Evolutionary conservation across 2,113 vertebrate genomes (phyloP).

Genomic region (Gobio gobio): DNA sequence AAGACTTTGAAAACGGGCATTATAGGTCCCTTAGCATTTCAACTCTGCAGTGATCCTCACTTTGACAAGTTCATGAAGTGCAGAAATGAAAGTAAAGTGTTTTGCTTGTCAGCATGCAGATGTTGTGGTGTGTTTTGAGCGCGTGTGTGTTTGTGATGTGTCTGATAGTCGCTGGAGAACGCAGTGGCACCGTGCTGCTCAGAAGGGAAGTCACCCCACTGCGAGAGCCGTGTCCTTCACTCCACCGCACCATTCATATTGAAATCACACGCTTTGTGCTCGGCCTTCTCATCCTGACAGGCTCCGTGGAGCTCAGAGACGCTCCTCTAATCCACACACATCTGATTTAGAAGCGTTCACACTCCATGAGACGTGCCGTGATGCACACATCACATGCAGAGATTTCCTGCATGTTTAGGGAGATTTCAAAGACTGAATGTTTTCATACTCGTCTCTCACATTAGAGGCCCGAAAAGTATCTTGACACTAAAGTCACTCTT

Average conservation of each 20-base stretch:
- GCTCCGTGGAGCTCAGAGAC: slow-evolving; percentile 59
- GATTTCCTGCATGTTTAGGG: not conserved
- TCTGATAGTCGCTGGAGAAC: not conserved
- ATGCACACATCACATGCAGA: not conserved
- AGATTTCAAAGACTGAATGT: not conserved
- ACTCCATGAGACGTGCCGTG: not conserved
- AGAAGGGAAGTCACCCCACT: slow-evolving; percentile 69
- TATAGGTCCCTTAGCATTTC: not conserved
- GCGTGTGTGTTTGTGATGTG: not conserved
- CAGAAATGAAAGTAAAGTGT: not conserved
- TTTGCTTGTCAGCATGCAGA: slow-evolving; percentile 1
- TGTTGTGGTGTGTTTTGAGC: not conserved
- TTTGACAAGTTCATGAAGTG: slow-evolving; percentile 4
- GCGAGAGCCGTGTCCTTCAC: slow-evolving; percentile 66
- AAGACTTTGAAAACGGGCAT: no score
- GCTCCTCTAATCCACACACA: slow-evolving; percentile 62
- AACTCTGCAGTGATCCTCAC: not conserved
- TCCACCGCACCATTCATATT: slow-evolving; percentile 71
- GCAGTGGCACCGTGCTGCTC: slow-evolving; percentile 16
- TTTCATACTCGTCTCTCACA: slow-evolving; percentile 4
- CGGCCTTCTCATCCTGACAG: slow-evolving; percentile 58
- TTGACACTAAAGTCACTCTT: not conserved
- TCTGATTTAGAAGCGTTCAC: slow-evolving; percentile 46
- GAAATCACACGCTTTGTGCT: slow-evolving; percentile 71
- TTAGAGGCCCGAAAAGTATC: not conserved